Evolutionary conservation across 2,113 vertebrate species (phyloP).

Genomic region (Osmerus eperlanus): DNA sequence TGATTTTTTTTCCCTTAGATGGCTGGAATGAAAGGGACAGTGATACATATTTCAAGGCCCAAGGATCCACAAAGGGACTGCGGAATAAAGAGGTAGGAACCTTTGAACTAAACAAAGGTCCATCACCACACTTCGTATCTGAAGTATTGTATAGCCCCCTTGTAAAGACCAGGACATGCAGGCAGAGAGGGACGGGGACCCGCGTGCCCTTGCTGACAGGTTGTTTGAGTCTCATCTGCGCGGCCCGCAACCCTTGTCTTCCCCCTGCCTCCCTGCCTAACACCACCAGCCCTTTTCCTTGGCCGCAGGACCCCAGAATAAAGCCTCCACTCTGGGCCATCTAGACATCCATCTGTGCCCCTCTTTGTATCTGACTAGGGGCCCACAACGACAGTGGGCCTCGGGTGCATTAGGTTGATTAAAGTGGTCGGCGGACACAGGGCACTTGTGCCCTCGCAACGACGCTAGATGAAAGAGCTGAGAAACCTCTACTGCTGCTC

Average conservation of each 20-base stretch:
- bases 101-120: conserved; percentile 99
- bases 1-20: conserved; percentile 91
- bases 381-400: conserved; percentile 68
- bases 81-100: conserved; percentile 94
- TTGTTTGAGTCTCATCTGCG: conserved; percentile 75
- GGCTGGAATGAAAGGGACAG: conserved; percentile 96
- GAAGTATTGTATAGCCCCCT: conserved; percentile 76
- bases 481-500: conserved; percentile 72
- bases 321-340: conserved; percentile 71
- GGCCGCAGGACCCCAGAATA: conserved; percentile 63
- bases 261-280: conserved; percentile 61
- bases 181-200: conserved; percentile 67
- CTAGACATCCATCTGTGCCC: conserved; percentile 75
- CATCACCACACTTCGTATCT: conserved; percentile 84
- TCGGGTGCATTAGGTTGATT: conserved; percentile 97
- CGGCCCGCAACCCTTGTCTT: conserved; percentile 60
- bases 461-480: conserved; percentile 92
- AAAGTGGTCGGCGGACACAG: conserved; percentile 83
- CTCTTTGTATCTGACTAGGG: conserved; percentile 85
- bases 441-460: conserved; percentile 79
- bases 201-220: conserved; percentile 72
- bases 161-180: conserved; percentile 74
- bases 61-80: conserved; percentile 94
- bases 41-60: conserved; percentile 98
- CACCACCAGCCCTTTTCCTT: conserved; percentile 72